Evolutionary conservation across 1,140 invertebrate genomes (phyloP).

Genomic region (Lethrus apterus): DNA sequence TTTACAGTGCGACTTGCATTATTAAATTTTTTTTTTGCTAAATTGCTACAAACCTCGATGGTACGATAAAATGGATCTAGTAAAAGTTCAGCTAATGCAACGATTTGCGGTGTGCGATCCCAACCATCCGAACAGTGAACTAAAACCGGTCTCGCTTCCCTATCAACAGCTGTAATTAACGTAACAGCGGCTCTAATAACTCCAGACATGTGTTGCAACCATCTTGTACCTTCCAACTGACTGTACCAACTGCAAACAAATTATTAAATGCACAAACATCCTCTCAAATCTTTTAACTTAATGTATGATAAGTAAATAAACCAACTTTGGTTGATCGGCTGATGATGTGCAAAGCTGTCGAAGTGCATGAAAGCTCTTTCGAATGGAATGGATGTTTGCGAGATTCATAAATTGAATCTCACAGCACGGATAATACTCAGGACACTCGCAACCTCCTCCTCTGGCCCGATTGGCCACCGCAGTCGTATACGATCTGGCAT

Average conservation of each 20-base stretch:
- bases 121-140: conserved; percentile 97
- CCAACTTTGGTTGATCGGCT: conserved; percentile 69
- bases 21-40: no score
- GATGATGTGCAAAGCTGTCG: conserved; percentile 67
- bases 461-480: conserved; percentile 92
- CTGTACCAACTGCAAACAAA: conserved; percentile 71
- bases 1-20: no score
- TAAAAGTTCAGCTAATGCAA: conserved; percentile 82
- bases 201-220: conserved; percentile 83
- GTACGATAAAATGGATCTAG: conserved; percentile 92
- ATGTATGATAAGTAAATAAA: conserved; percentile 7
- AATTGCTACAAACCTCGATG: conserved; percentile 51
- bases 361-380: conserved; percentile 76
- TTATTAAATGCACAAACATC: no score
- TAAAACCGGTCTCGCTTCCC: conserved; percentile 80
- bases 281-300: conserved; percentile 10
- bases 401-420: conserved; percentile 97
- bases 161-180: conserved; percentile 71
- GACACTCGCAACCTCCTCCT: conserved; percentile 92
- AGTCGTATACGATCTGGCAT: conserved; percentile 90
- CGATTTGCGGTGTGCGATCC: conserved; percentile 94
- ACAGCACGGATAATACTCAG: conserved; percentile 88
- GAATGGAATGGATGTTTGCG: conserved; percentile 92
- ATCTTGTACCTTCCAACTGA: conserved; percentile 77
- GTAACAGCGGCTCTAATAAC: conserved; percentile 72